A percentile compares a stretch with the other conserved stretches of the same genome.
Conservation (phyloP, 2,113 vertebrate genomes). For the Benitochromis conjunctus region DNA sequence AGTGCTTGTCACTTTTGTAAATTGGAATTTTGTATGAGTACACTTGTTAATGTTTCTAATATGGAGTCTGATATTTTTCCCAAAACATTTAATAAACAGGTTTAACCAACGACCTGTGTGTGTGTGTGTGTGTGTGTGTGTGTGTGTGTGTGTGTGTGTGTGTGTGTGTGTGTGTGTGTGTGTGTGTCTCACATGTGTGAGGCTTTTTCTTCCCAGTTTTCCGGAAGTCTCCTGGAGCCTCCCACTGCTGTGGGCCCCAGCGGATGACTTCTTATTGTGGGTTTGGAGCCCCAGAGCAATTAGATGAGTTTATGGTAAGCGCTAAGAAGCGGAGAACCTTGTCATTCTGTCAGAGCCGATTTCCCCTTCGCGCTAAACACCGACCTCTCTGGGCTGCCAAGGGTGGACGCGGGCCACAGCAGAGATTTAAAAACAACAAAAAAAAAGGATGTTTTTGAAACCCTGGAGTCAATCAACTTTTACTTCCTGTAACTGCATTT, state of each 20-base stretch:
- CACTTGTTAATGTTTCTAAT: constrained; percentile 71
- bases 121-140: neutral
- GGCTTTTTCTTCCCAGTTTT: constrained; percentile 41
- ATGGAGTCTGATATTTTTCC: constrained; percentile 57
- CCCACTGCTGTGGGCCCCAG: constrained; percentile 51
- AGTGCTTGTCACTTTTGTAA: constrained; percentile 48
- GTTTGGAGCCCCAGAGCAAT: constrained; percentile 67
- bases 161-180: neutral
- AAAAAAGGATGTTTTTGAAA: constrained; percentile 19
- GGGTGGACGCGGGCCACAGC: constrained; percentile 34
- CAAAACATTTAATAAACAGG: constrained; percentile 81
- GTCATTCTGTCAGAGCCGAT: constrained; percentile 69
- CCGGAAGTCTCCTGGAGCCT: constrained; percentile 59
- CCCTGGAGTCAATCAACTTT: constrained; percentile 18
- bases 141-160: neutral
- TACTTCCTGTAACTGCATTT: constrained; percentile 25
- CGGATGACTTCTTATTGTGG: constrained; percentile 68
- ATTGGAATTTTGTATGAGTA: constrained; percentile 44
- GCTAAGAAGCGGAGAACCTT: constrained; percentile 61
- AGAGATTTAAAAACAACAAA: neutral
- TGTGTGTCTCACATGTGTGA: neutral
- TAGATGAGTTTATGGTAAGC: constrained; percentile 73
- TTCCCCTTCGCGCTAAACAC: constrained; percentile 47
- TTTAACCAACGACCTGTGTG: neutral
- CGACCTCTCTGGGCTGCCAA: constrained; percentile 41